Evolutionary conservation across 2,888 invertebrate species (phyloP).

Genomic region (Amiota mariae): DNA sequence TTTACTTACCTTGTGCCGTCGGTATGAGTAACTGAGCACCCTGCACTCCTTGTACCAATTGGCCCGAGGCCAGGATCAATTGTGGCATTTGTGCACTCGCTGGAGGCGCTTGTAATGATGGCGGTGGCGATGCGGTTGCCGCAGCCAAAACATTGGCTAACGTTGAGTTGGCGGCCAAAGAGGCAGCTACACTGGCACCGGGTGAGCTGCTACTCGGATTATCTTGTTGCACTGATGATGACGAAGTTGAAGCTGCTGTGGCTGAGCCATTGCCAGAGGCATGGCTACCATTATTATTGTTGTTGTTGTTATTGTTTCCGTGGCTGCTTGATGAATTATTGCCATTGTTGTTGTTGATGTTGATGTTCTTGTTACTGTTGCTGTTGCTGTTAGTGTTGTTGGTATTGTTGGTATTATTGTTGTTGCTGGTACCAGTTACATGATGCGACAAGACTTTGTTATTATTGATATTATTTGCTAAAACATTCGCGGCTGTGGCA

Average conservation of each 20-base stretch:
- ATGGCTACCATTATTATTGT: neutral
- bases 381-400: constrained; percentile 39
- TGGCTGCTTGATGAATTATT: constrained; percentile 24
- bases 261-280: neutral
- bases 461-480: constrained; percentile 31
- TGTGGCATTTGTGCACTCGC: constrained; percentile 83
- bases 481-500: constrained; percentile 29
- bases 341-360: constrained; percentile 42
- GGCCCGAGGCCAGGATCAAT: constrained; percentile 91
- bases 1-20: constrained; percentile 87
- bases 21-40: constrained; percentile 95
- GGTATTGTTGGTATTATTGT: constrained; percentile 26
- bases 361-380: constrained; percentile 34
- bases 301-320: constrained; percentile 40
- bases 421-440: constrained; percentile 32
- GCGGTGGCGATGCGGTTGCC: constrained; percentile 73
- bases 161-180: constrained; percentile 62
- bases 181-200: constrained; percentile 27
- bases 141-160: constrained; percentile 69
- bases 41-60: constrained; percentile 93
- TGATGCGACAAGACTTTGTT: constrained; percentile 58
- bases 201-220: constrained; percentile 41
- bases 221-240: constrained; percentile 13
- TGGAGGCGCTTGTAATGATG: constrained; percentile 65
- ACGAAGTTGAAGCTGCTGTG: neutral